Base-by-base conservation (phyloP, 2,888 invertebrate genomes). In the Resseliella maxima region DNA sequence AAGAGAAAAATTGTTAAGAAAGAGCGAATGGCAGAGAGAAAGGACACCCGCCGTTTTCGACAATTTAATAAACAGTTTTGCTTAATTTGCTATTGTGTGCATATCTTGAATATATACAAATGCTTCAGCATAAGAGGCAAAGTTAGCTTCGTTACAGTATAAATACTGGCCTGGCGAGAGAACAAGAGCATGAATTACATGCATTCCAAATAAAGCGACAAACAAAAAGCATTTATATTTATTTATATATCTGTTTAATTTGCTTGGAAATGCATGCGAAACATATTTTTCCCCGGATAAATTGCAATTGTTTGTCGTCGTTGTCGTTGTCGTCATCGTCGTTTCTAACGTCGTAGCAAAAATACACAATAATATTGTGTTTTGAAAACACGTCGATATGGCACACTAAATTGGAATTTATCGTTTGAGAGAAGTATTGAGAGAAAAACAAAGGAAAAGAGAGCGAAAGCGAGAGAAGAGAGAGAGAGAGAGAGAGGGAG, bases 11-110 rank as follows among this genome's bases (percentile, higher is more conserved):
- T n/a, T n/a, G n/a, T n/a, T n/a, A n/a, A n/a, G n/a, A 50, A 41
- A 8, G 41, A 41, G 41, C 41, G 12, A 41, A 8, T 41, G 5
- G 41, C n/a, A n/a, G 46, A 72, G 72, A 72, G 72, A 72, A 72
- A 72, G 72, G 72, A 72, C 72, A 72, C 72, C 72, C 72, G 72
- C 72, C 72, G 72, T 35, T 72, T 72, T 72, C 72, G 72, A 72
- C 72, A 72, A 72, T 72, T 72, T 72, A 72, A 72, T 72, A 72
- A 72, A 72, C 72, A 72, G 72, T 72, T 72, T 72, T 72, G 18
- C 72, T 72, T 72, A 72, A 72, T 72, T 72, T 72, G 72, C 72
- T 31, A 72, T 72, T 72, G 72, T 72, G 72, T 72, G 31, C 31
- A 31, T 72, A 72, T 31, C 10, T 72, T 24, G 59, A 41, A 41